Evolutionary conservation across 2,113 vertebrate species (phyloP).

Genomic region (Osmerus mordax): DNA sequence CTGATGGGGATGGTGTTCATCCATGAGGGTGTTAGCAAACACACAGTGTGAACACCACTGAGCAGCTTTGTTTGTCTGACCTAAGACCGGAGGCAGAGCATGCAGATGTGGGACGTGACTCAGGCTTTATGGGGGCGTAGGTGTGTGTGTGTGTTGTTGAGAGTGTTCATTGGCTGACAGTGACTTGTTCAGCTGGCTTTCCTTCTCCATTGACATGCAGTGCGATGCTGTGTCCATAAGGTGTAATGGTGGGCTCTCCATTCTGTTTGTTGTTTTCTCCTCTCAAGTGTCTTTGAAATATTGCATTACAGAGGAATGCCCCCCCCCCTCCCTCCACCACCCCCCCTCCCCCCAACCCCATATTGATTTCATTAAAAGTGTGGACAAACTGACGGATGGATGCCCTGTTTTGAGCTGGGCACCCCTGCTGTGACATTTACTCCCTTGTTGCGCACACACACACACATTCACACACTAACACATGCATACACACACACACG

Average conservation of each 20-base stretch:
- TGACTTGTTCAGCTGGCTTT: neutral
- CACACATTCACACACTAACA: neutral
- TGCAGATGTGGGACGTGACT: too few species aligned
- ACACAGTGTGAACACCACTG: too few species aligned
- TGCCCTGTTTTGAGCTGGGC: neutral
- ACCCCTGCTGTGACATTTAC: neutral
- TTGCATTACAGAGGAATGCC: slow-evolving; percentile 41
- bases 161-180: too few species aligned
- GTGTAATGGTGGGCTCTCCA: neutral
- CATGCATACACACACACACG: neutral
- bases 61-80: too few species aligned
- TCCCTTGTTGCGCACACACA: neutral
- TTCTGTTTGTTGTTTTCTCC: slow-evolving; percentile 16
- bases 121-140: too few species aligned
- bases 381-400: slow-evolving; percentile 33
- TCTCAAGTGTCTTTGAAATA: slow-evolving; percentile 30
- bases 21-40: too few species aligned
- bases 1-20: too few species aligned
- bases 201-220: neutral
- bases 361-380: slow-evolving; percentile 42
- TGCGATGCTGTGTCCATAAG: neutral
- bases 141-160: too few species aligned
- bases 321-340: neutral
- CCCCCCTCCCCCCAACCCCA: neutral
- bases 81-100: too few species aligned